Percentiles rank a stretch among this genome's conserved stretches.
These are phyloP conservation scores for Vanessa cardui DNA, from an alignment of 2,888 invertebrate species.

Conservation along the genomic window DNA sequence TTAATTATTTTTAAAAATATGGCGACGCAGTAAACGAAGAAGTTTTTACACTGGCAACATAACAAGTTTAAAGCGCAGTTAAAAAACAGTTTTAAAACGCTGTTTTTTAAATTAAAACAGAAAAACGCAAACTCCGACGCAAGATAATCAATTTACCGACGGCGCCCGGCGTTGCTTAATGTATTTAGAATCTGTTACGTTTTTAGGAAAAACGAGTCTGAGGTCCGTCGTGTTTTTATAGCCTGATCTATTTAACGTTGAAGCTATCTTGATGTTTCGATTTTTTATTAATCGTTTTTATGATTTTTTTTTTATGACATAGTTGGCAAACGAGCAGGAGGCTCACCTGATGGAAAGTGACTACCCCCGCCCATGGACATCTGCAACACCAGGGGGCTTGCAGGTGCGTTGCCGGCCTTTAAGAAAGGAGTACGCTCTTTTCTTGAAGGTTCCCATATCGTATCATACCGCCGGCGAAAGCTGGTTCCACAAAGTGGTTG, in stretches of 20 bases:
- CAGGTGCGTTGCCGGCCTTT: no score
- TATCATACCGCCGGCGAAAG: no score
- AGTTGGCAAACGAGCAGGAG: no score
- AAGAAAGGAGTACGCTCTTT: no score
- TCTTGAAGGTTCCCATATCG: no score
- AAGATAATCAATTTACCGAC: slow-evolving; percentile 8
- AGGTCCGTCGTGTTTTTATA: background rate
- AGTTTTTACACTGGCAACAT: background rate
- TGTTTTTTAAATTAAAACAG: background rate
- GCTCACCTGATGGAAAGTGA: no score
- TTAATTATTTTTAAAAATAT: background rate
- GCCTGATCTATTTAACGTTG: background rate
- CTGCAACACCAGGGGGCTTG: no score
- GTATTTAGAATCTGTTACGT: slow-evolving; percentile 6
- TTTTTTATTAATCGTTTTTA: no score
- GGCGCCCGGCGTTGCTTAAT: slow-evolving; percentile 8
- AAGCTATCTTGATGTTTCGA: background rate
- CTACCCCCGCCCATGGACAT: no score
- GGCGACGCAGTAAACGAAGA: background rate
- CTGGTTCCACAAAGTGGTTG: no score
- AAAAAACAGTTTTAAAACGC: slow-evolving; percentile 5
- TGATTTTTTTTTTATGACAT: no score
- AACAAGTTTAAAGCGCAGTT: background rate
- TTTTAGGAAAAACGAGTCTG: slow-evolving; percentile 1
- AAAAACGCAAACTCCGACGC: slow-evolving; percentile 4